Evolutionary conservation across 1,140 invertebrate genomes (phyloP).

Genomic region (Chironomus tepperi): DNA sequence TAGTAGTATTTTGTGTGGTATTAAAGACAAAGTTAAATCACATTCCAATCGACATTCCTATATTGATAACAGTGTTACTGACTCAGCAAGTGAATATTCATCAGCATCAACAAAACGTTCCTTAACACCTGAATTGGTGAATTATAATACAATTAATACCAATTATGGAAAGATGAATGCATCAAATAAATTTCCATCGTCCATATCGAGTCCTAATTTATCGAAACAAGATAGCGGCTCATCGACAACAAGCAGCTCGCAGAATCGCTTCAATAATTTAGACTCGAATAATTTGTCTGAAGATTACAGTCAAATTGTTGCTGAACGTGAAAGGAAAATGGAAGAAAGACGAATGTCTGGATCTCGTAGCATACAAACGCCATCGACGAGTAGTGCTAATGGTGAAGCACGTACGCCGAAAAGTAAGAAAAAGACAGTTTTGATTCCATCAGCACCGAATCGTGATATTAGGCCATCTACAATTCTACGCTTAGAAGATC

Average conservation of each 20-base stretch:
- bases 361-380: background rate
- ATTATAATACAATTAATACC: background rate
- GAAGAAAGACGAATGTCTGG: background rate
- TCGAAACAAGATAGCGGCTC: conserved; percentile 2
- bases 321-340: background rate
- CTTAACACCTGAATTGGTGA: background rate
- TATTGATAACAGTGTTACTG: background rate
- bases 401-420: background rate
- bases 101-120: background rate
- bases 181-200: background rate
- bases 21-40: background rate
- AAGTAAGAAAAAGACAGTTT: background rate
- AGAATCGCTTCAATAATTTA: background rate
- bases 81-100: background rate
- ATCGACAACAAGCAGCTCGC: background rate
- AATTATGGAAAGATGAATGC: background rate
- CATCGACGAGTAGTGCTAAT: background rate
- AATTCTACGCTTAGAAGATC: conserved; percentile 27
- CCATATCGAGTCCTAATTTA: conserved; percentile 2
- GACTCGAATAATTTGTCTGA: background rate
- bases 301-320: background rate
- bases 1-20: background rate
- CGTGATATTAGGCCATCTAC: conserved; percentile 2
- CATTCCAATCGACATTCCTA: background rate
- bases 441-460: background rate